Base-by-base conservation (phyloP, 2,113 vertebrate genomes). In the Thalassarche chlororhynchos region DNA sequence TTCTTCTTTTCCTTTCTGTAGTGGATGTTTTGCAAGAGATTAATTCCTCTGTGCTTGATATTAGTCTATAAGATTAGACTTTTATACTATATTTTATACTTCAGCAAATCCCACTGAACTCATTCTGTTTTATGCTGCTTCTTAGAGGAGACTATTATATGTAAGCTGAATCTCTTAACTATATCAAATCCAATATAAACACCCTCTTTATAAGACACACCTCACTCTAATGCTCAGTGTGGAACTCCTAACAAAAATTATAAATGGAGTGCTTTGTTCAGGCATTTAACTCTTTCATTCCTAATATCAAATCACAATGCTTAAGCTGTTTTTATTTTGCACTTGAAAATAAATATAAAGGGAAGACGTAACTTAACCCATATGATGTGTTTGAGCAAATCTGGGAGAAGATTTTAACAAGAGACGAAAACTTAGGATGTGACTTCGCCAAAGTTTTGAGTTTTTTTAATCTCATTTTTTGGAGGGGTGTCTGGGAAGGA, bases 101-200 rank as follows among this genome's bases (percentile, higher is more conserved):
- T 84, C 28, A 88, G 84, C 60, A 97, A 97, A 96, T 97, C 97
- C 96, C 94, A 92, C 85, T 77, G 92, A 97, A 97, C 92, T 96
- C 95, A 89, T 98, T 96, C 85, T 89, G n/a, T 42, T 96, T 97
- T 96, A 95, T 97, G 75, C 81, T 97, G 15, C 77, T 92, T 98
- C 72, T 97, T 95, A 94, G 80, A 79, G 74, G 44, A 97, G 81
- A 92, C 68, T 93, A 80, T 97, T 95, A 92, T 69, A 95, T 93
- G 57, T 94, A 97, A 97, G 34, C 46, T 96, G 78, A 96, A 97
- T 98, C 55, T 95, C 83, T 96, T 97, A 94, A 98, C 54, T 97
- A 97, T 91, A 96, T 96, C 85, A 97, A 97, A 89, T 97, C 79
- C 87, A 98, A 97, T 97, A 97, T 97, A 95, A 97, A 98, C 89